Base-by-base conservation (phyloP, 2,888 invertebrate genomes). In the Plebejus anna region DNA sequence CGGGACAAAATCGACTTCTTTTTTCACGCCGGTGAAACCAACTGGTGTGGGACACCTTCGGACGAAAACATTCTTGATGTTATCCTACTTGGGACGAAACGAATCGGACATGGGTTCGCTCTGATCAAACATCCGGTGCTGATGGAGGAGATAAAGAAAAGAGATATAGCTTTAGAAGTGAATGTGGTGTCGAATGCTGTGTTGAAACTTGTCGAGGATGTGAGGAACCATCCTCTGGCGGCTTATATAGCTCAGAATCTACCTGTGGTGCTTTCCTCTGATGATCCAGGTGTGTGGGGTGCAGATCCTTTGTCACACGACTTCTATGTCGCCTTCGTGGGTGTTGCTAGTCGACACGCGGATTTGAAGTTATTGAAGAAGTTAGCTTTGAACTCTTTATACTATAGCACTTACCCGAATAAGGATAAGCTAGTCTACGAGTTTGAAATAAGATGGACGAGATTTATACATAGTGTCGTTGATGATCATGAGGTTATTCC, bases 11-110 rank as follows among this genome's bases (percentile, higher is more conserved):
- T 97, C 5, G 93, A 96, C 76, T 96, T 95, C 82, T 97, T 96
- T 83, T 96, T 97, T 80, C 97, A 97, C 83, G 97, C 97, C 0
- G 97, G 97, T 0, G 97, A 97, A 89, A 97, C 97, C 0, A 96
- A 96, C 83, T 96, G 97, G 96, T 95, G 94, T 82, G 97, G 95
- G 6, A 89, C 89, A 4, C 85, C 88, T 0, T 94, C 95, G 0
- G 97, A 97, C 84, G 95, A 96, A 81, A 97, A 97, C 87, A 84
- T 97, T 73, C 87, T 96, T 57, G 97, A 97, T 82, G 97, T 97
- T 0, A 90, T 97, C 32, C 87, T 96, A 7, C 87, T 97, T 36
- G 96, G 96, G 59, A 91, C 96, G 0, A 95, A 95, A 81, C 94
- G 97, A 42, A 96, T 97, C 79, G 97, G 97, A 0, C 97, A 97